Evolutionary conservation across 2,888 invertebrate species (phyloP).

Genomic region (Sinelater perroti): DNA sequence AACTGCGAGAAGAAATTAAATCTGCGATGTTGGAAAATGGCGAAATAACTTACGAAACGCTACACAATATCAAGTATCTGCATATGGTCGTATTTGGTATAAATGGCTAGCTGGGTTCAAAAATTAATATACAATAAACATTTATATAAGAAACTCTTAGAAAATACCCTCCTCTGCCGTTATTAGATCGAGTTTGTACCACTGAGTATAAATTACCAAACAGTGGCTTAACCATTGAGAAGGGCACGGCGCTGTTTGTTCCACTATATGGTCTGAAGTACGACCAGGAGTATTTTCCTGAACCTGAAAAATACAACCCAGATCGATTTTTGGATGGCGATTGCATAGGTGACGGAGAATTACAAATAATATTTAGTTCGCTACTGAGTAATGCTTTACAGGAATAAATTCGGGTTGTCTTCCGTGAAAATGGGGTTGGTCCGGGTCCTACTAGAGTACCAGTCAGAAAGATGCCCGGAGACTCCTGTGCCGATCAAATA

Average conservation of each 20-base stretch:
- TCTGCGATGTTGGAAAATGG: neutral
- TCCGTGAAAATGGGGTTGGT: neutral
- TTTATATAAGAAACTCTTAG: constrained; percentile 37
- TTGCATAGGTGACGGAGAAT: neutral
- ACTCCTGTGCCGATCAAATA: neutral
- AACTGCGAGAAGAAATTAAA: constrained; percentile 1
- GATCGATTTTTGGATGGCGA: neutral
- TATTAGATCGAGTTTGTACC: constrained; percentile 49
- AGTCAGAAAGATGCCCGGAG: neutral
- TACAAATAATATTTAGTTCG: neutral
- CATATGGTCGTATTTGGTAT: neutral
- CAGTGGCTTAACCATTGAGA: constrained; percentile 2
- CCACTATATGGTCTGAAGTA: constrained; percentile 8
- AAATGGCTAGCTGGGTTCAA: neutral
- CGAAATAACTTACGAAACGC: neutral
- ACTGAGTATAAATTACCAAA: constrained; percentile 44
- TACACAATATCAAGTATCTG: neutral
- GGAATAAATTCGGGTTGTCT: neutral
- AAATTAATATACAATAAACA: neutral
- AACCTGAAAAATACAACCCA: constrained; percentile 21
- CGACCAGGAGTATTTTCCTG: constrained; percentile 12
- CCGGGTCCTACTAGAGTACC: neutral
- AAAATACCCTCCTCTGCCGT: constrained; percentile 56
- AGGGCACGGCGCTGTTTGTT: neutral
- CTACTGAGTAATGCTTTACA: neutral